A percentile compares a stretch with the other conserved stretches of the same genome.
Evolutionary conservation across 2,113 vertebrate species (phyloP).

Genomic region (Desmodus rotundus): DNA sequence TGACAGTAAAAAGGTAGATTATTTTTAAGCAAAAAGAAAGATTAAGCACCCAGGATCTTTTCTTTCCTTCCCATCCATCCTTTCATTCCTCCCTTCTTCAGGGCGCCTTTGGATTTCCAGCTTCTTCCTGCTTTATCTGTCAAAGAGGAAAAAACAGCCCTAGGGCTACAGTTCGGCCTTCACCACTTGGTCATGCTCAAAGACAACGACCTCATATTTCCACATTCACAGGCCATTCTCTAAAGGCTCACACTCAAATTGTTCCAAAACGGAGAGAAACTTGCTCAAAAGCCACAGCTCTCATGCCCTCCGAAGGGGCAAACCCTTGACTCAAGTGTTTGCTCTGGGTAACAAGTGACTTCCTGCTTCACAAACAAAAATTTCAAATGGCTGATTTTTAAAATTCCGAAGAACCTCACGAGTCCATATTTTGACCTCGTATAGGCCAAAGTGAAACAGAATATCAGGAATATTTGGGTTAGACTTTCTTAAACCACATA

Average conservation of each 20-base stretch:
- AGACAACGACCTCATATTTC: background rate
- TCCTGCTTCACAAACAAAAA: slow-evolving; percentile 53
- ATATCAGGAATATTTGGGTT: background rate
- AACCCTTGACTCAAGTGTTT: slow-evolving; percentile 58
- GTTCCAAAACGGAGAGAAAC: slow-evolving; percentile 1
- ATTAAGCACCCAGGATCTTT: background rate
- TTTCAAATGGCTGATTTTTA: slow-evolving; percentile 45
- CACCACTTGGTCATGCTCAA: background rate
- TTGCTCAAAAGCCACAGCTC: background rate
- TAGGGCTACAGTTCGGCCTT: background rate
- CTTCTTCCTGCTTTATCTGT: background rate
- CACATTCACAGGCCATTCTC: background rate
- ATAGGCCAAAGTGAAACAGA: background rate
- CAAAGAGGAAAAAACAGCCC: background rate
- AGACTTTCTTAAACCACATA: background rate
- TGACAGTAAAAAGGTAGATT: background rate
- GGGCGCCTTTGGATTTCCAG: background rate
- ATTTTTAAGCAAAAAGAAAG: background rate
- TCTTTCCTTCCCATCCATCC: background rate
- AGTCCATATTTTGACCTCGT: slow-evolving; percentile 3
- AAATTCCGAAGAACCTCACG: slow-evolving; percentile 35
- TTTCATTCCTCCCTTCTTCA: background rate
- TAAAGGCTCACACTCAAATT: background rate
- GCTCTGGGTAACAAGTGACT: slow-evolving; percentile 5
- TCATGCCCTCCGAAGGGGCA: background rate